Evolutionary conservation across 2,888 invertebrate genomes (phyloP).

Genomic region (Spisula subtruncata): DNA sequence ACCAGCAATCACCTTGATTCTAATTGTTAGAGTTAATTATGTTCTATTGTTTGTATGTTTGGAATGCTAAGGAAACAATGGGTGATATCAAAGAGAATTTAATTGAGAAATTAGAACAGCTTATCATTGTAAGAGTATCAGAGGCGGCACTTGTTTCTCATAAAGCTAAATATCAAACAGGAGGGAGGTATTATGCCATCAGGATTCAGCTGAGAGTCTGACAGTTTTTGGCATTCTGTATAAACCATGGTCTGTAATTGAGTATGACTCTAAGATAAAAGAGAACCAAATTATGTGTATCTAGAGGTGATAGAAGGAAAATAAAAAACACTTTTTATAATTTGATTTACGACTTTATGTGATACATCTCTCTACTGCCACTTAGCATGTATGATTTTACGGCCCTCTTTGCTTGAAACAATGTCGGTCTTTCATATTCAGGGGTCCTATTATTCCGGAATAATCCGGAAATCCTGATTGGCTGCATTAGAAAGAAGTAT

Average conservation of each 20-base stretch:
- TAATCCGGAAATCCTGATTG: too few species aligned
- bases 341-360: neutral
- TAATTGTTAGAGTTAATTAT: conserved; percentile 1
- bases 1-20: neutral
- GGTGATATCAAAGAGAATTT: conserved; percentile 31
- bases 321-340: conserved; percentile 14
- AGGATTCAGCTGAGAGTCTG: conserved; percentile 36
- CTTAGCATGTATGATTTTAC: neutral
- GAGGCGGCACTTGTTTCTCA: conserved; percentile 44
- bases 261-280: conserved; percentile 52
- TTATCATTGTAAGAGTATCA: conserved; percentile 36
- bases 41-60: neutral
- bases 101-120: conserved; percentile 49
- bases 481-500: too few species aligned
- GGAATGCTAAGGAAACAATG: conserved; percentile 6
- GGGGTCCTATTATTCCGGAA: too few species aligned
- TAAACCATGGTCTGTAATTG: conserved; percentile 39
- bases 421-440: neutral
- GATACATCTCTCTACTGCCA: neutral
- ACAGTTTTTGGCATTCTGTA: conserved; percentile 49
- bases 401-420: neutral
- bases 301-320: conserved; percentile 5
- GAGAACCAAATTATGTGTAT: conserved; percentile 36
- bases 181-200: conserved; percentile 40
- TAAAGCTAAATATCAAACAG: conserved; percentile 55